A percentile compares a stretch with the other conserved stretches of the same genome.
Evolutionary conservation across 2,113 vertebrate genomes (phyloP).

Genomic region (Lutjanus erythropterus): DNA sequence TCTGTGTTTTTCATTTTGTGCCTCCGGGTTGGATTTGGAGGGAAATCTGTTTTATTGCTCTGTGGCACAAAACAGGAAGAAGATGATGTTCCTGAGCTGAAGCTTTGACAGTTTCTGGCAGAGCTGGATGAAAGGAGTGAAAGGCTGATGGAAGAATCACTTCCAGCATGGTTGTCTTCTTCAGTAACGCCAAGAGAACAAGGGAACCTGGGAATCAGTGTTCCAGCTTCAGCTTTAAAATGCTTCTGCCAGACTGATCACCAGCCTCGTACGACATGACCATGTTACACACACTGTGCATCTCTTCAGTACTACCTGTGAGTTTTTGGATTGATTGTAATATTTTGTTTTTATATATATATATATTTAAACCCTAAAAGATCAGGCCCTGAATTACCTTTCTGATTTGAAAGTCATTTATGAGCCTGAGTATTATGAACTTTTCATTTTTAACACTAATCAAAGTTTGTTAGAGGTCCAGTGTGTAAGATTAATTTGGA

Average conservation of each 20-base stretch:
- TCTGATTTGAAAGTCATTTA: background rate
- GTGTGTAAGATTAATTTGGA: too few species aligned
- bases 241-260: background rate
- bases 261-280: background rate
- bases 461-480: background rate
- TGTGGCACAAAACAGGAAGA: slow-evolving; percentile 37
- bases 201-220: background rate
- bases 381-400: background rate
- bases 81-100: slow-evolving; percentile 22
- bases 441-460: background rate
- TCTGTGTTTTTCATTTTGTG: slow-evolving; percentile 42
- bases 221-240: background rate
- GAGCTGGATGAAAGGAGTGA: background rate
- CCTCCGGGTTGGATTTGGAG: slow-evolving; percentile 32
- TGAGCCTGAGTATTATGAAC: background rate
- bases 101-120: slow-evolving; percentile 46
- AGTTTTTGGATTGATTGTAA: background rate
- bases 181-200: slow-evolving; percentile 3
- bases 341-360: background rate
- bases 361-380: background rate
- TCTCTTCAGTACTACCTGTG: background rate
- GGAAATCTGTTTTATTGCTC: slow-evolving; percentile 46
- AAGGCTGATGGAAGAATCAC: slow-evolving; percentile 6
- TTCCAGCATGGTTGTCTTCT: slow-evolving; percentile 31
- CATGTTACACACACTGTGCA: background rate